Evolutionary conservation across 2,888 invertebrate genomes (phyloP).

Genomic region (Pachycephus smyrnensis): DNA sequence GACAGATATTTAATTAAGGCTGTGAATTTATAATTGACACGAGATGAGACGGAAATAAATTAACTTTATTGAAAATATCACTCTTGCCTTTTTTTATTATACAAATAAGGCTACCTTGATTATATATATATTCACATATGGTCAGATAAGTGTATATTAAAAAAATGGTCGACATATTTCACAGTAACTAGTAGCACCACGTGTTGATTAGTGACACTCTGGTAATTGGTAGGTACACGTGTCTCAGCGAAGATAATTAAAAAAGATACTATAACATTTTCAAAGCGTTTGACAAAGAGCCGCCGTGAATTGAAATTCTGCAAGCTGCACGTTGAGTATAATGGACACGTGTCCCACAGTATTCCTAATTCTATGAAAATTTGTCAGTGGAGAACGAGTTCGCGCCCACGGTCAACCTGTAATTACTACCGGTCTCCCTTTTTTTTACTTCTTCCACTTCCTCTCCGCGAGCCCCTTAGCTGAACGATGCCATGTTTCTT

Average conservation of each 20-base stretch:
- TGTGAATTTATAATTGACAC: slow-evolving; percentile 53
- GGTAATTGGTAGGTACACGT: not conserved
- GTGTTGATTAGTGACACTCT: not conserved
- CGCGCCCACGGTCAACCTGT: slow-evolving; percentile 6
- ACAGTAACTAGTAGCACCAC: not conserved
- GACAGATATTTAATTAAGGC: slow-evolving; percentile 39
- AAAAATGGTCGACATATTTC: not conserved
- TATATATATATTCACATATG: not conserved
- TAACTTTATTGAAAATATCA: slow-evolving; percentile 19
- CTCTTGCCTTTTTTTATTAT: not conserved
- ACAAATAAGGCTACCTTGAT: too few relatives aligned
- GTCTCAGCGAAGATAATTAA: not conserved
- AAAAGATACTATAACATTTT: not conserved
- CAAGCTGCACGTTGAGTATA: slow-evolving; percentile 21
- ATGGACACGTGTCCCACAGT: slow-evolving; percentile 39
- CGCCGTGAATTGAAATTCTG: not conserved
- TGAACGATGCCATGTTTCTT: not conserved
- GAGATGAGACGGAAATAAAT: slow-evolving; percentile 45
- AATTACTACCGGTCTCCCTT: slow-evolving; percentile 18
- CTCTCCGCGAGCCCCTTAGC: not conserved
- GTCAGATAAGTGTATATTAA: not conserved
- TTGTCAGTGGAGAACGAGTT: slow-evolving; percentile 16
- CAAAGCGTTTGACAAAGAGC: slow-evolving; percentile 20
- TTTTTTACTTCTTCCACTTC: not conserved
- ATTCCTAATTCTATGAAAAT: slow-evolving; percentile 35